phyloP scores from a whole-genome alignment of 2,888 invertebrate species.

The Andrena bicolor region DNA sequence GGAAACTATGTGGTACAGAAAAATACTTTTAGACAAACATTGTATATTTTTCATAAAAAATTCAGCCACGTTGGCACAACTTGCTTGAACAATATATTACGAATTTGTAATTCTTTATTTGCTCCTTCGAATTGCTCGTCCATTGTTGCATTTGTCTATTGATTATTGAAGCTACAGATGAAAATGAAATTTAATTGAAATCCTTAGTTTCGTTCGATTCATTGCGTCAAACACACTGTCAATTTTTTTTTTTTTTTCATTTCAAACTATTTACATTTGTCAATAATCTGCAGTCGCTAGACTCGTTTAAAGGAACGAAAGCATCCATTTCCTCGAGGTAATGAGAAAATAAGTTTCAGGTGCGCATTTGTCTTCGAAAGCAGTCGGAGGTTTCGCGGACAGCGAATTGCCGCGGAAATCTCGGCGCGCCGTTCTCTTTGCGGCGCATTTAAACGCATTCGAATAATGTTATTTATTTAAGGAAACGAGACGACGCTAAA shows the following conservation, averaged over 20 bases:
- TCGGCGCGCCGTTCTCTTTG: neutral
- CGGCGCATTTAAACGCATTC: neutral
- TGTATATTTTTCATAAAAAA: too few relatives aligned
- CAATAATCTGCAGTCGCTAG: neutral
- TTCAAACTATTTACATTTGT: neutral
- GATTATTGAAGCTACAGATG: too few relatives aligned
- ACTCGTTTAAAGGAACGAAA: neutral
- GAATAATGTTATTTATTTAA: conserved; percentile 19
- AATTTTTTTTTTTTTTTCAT: neutral
- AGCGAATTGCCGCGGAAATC: neutral
- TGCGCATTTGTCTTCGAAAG: neutral
- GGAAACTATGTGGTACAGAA: too few relatives aligned
- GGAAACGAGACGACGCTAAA: neutral
- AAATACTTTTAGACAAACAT: too few relatives aligned
- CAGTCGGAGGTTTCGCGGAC: neutral
- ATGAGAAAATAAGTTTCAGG: neutral
- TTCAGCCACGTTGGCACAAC: too few relatives aligned
- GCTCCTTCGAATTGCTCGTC: too few relatives aligned
- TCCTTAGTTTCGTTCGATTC: neutral
- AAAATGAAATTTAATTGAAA: too few relatives aligned
- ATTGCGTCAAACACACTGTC: neutral
- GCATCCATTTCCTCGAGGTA: neutral
- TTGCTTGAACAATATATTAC: too few relatives aligned
- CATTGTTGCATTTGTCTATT: too few relatives aligned
- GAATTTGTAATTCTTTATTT: too few relatives aligned